Evolutionary conservation across 1,140 invertebrate genomes (phyloP), one percentile per base, ranked within the genome.

Genomic region (Protaetia brevitarsis): DNA sequence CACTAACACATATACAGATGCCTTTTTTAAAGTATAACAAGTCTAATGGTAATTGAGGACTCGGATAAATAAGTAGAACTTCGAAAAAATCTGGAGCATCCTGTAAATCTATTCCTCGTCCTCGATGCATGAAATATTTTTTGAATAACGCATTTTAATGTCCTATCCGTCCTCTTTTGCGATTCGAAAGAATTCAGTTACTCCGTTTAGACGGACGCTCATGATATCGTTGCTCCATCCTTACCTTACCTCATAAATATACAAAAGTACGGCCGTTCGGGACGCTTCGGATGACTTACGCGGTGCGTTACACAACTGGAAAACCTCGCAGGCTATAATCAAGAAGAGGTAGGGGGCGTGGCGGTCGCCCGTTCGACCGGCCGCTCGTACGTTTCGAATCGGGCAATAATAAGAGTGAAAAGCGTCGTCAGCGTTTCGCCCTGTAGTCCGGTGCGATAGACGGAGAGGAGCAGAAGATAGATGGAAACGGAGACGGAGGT

Each of bases 171-270:
- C n/a, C n/a, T n/a, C n/a, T n/a, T n/a, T n/a, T n/a, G n/a, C n/a
- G n/a, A n/a, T n/a, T n/a, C n/a, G n/a, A n/a, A n/a, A n/a, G n/a
- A n/a, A n/a, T n/a, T n/a, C n/a, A n/a, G n/a, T n/a, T n/a, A n/a
- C n/a, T n/a, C n/a, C n/a, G n/a, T n/a, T n/a, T n/a, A n/a, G n/a
- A n/a, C n/a, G n/a, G n/a, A n/a, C n/a, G n/a, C n/a, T n/a, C n/a
- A n/a, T n/a, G n/a, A n/a, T n/a, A n/a, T n/a, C n/a, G n/a, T n/a
- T n/a, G n/a, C n/a, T n/a, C n/a, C n/a, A n/a, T n/a, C n/a, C n/a
- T n/a, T n/a, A n/a, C 41, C 41, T 51, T 51, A 51, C 41, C 11
- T 51, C 7, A 51, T 51, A 51, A 51, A 51, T 51, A 51, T 51
- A 51, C 41, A 37, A 3, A 37, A 10, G 26, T 51, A 26, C 41